These are phyloP conservation scores for Myopa tessellatipennis DNA, from an alignment of 2,888 invertebrate genomes.

Conservation along the genomic window DNA sequence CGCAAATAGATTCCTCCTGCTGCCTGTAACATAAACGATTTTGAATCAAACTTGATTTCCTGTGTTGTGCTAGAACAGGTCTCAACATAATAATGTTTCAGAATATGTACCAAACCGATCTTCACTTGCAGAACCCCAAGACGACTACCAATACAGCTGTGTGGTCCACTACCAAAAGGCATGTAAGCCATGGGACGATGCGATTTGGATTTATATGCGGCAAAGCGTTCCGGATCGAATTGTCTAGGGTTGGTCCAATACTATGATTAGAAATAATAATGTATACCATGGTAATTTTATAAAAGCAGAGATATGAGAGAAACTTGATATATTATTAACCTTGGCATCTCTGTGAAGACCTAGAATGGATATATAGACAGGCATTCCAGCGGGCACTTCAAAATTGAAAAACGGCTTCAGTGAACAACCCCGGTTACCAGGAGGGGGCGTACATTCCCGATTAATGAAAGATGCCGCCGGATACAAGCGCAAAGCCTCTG, in stretches of 20 bases:
- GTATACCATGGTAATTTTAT: neutral
- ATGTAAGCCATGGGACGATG: slow-evolving; percentile 59
- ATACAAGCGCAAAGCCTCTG: slow-evolving; percentile 63
- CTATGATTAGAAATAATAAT: slow-evolving; percentile 48
- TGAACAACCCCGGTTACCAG: slow-evolving; percentile 49
- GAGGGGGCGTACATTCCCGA: slow-evolving; percentile 57
- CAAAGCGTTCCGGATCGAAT: slow-evolving; percentile 63
- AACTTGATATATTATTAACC: slow-evolving; percentile 47
- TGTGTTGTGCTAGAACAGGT: slow-evolving; percentile 52
- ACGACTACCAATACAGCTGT: slow-evolving; percentile 65
- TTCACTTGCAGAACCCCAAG: slow-evolving; percentile 61
- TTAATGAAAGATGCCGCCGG: slow-evolving; percentile 64
- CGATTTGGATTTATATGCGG: slow-evolving; percentile 43
- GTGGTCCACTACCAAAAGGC: slow-evolving; percentile 65
- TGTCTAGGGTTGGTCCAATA: slow-evolving; percentile 59
- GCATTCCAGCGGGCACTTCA: slow-evolving; percentile 61
- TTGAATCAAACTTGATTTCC: slow-evolving; percentile 59
- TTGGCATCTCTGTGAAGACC: slow-evolving; percentile 63
- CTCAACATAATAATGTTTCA: slow-evolving; percentile 55
- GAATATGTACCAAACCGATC: slow-evolving; percentile 59
- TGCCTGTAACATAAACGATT: slow-evolving; percentile 61
- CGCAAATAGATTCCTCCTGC: slow-evolving; percentile 57
- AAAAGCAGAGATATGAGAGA: neutral
- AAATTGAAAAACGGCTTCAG: slow-evolving; percentile 56
- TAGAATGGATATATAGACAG: slow-evolving; percentile 61